Conservation (phyloP, 2,797 vertebrate species). For the Saguinus oedipus region DNA sequence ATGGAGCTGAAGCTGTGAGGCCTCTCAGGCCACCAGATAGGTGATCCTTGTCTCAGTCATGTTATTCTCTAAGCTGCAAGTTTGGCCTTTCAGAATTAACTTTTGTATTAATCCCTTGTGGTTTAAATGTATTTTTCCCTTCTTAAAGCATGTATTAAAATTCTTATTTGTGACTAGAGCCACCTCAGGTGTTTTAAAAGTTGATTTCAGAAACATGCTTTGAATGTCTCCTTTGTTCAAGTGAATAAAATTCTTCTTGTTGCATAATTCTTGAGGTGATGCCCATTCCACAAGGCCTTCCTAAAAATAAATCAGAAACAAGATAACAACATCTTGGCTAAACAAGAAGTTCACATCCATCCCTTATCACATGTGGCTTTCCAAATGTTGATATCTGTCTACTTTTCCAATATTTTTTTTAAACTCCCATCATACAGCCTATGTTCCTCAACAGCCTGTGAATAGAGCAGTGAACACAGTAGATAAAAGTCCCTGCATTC, state of each 20-base stretch:
- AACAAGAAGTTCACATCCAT: background rate
- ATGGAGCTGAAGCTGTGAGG: background rate
- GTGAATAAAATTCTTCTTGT: background rate
- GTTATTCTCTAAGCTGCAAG: background rate
- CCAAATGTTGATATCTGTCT: background rate
- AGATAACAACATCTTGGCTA: background rate
- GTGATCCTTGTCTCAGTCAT: background rate
- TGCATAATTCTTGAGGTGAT: background rate
- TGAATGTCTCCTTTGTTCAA: background rate
- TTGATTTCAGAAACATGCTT: background rate
- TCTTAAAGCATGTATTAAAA: background rate
- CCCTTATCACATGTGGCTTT: background rate
- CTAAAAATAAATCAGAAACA: background rate
- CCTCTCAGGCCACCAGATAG: background rate
- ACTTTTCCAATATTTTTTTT: background rate
- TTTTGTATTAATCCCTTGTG: background rate
- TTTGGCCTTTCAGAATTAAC: background rate
- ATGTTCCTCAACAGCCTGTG: background rate
- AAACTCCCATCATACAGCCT: background rate
- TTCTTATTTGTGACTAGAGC: background rate
- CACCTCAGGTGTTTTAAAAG: background rate
- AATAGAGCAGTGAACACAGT: background rate
- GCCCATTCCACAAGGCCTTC: background rate
- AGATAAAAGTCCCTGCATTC: background rate
- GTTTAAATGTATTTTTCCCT: background rate